A percentile compares a stretch with the other conserved stretches of the same genome.
Evolutionary conservation across 2,888 invertebrate genomes (phyloP).

Genomic region (Oasisia sp.): DNA sequence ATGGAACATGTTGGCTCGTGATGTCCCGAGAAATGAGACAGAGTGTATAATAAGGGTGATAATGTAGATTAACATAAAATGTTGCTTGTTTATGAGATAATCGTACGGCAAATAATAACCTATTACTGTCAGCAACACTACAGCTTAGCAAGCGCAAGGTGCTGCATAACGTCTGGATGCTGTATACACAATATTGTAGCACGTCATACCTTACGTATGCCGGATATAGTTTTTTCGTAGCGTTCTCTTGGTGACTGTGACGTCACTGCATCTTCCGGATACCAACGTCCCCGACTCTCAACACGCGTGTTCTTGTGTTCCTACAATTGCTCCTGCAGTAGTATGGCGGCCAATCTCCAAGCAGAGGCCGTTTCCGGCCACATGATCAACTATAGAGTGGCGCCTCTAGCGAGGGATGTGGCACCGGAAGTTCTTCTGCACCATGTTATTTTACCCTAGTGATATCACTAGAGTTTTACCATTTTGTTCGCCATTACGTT

Average conservation of each 20-base stretch:
- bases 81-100: too few relatives aligned
- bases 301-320: neutral
- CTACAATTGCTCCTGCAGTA: neutral
- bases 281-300: neutral
- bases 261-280: neutral
- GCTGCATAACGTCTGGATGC: too few relatives aligned
- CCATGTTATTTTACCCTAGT: neutral
- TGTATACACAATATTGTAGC: neutral
- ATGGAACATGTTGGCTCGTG: too few relatives aligned
- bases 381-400: too few relatives aligned
- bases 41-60: too few relatives aligned
- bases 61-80: too few relatives aligned
- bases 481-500: neutral
- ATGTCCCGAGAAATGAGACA: too few relatives aligned
- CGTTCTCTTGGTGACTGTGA: neutral
- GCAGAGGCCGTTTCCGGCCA: too few relatives aligned
- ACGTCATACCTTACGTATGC: neutral
- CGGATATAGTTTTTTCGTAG: neutral
- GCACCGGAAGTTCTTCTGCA: neutral
- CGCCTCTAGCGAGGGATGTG: too few relatives aligned
- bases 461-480: neutral
- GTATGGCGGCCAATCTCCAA: neutral
- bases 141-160: too few relatives aligned
- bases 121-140: too few relatives aligned
- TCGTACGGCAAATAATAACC: too few relatives aligned